A percentile compares a stretch with the other conserved stretches of the same genome.
These are phyloP conservation scores for Syrphus vitripennis DNA, from an alignment of 2,888 invertebrate species.

Conservation along the genomic window DNA sequence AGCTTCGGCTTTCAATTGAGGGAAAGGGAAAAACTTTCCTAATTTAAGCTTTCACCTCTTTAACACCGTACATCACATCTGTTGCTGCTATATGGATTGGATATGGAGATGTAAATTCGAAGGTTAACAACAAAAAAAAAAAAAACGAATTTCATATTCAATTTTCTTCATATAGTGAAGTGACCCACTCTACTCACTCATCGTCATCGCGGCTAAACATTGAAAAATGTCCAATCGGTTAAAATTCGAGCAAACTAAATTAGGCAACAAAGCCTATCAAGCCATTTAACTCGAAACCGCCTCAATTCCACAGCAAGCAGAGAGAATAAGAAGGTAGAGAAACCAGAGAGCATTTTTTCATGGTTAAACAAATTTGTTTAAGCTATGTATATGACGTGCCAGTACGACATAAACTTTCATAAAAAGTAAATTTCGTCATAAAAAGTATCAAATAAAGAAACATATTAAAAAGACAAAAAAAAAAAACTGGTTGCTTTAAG, in stretches of 20 bases:
- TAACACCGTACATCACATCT: not conserved
- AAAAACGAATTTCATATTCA: not conserved
- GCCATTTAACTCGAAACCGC: not conserved
- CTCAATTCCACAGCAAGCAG: not conserved
- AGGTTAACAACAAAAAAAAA: constrained; percentile 31
- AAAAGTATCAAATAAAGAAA: constrained; percentile 50
- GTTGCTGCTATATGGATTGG: not conserved
- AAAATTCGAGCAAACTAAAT: not conserved
- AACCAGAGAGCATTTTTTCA: not conserved
- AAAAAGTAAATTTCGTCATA: constrained; percentile 58
- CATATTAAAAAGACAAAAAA: constrained; percentile 37
- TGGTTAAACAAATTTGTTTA: not conserved
- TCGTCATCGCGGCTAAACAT: not conserved
- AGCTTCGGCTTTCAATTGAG: not conserved
- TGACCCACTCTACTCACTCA: not conserved
- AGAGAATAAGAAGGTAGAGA: not conserved
- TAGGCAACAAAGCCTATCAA: constrained; percentile 13
- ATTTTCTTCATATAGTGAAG: not conserved
- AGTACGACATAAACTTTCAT: constrained; percentile 53
- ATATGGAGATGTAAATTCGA: constrained; percentile 22
- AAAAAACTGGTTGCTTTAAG: constrained; percentile 16
- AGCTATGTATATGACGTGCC: not conserved
- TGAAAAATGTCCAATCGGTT: constrained; percentile 1
- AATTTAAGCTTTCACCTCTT: constrained; percentile 36
- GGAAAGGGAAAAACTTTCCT: constrained; percentile 64